A percentile compares a stretch with the other conserved stretches of the same genome.
Conservation (phyloP, 2,888 invertebrate species). For the Hemaris fuciformis region DNA sequence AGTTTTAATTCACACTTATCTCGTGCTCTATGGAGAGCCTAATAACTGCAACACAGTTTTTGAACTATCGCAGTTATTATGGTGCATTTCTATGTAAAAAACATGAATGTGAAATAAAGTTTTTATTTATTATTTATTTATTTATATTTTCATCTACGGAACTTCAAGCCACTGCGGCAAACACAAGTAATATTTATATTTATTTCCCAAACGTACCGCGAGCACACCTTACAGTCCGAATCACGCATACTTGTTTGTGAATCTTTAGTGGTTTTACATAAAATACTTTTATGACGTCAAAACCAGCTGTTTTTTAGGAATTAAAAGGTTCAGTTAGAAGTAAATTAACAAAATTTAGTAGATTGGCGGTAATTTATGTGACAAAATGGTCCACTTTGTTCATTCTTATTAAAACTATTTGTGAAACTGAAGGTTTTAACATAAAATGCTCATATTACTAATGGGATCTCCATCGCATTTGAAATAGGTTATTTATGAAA, state of each 20-base stretch:
- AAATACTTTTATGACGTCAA: not conserved
- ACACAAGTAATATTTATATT: not conserved
- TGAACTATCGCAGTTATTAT: too few relatives aligned
- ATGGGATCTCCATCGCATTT: not conserved
- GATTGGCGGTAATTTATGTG: slow-evolving; percentile 2
- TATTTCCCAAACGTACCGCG: not conserved
- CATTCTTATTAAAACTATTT: not conserved
- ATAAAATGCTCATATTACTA: not conserved
- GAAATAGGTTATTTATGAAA: too few relatives aligned
- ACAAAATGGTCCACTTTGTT: not conserved
- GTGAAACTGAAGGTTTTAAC: not conserved
- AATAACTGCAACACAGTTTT: too few relatives aligned
- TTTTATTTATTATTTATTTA: not conserved
- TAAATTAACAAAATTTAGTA: not conserved
- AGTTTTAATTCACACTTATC: too few relatives aligned
- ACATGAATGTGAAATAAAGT: too few relatives aligned
- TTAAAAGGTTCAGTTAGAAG: not conserved
- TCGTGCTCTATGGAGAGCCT: too few relatives aligned
- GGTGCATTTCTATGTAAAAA: too few relatives aligned
- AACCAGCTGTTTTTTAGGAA: not conserved
- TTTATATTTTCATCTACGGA: not conserved
- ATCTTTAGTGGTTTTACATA: not conserved
- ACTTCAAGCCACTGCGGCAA: not conserved
- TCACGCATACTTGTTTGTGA: slow-evolving; percentile 7
- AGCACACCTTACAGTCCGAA: not conserved